Evolutionary conservation across 2,888 invertebrate species (phyloP), one percentile per base, ranked within the genome.

Genomic region (Ophraella communa): DNA sequence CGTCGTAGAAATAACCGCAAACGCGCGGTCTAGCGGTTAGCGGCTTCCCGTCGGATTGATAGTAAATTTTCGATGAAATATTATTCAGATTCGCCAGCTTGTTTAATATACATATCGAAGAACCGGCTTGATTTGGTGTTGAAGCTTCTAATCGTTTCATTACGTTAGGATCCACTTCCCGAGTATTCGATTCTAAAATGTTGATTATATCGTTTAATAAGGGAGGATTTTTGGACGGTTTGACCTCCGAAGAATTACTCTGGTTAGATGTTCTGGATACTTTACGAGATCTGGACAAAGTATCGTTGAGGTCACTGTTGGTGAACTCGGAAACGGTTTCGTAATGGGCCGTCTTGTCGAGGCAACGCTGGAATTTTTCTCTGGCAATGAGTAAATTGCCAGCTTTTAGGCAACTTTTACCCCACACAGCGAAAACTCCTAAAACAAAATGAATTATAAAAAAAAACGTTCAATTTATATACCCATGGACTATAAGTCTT

Each of bases 381-480:
- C 93, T 83, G 24, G 95, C 95, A 49, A 88, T 87, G 61, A 87
- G 86, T 76, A 91, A 91, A 77, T 92, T 90, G 0, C 95, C 94
- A 0, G 91, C 91, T 74, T 89, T 90, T 3, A 94, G 82, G 69
- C 90, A 92, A 11, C 92, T 90, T 76, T 94, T 89, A 0, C 95
- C 96, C 93, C 95, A 95, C 0, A 93, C 92, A 0, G 91, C 92
- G 86, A 95, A 90, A 0, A 96, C 93, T 42, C 93, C 90, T 74
- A 79, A 79, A 69, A 72, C 53, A 61, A 24, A 63, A 33, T 39
- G 20, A 42, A 27, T 8, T 18, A 45, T 30, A 33, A 17, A 30
- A 18, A 65, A 24, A 20, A 11, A 20, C 27, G 17, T n/a, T n/a
- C n/a, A n/a, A n/a, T n/a, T n/a, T n/a, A n/a, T n/a, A n/a, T n/a